These are phyloP conservation scores for Onychomys torridus DNA, from an alignment of 2,797 vertebrate species.

Conservation along the genomic window DNA sequence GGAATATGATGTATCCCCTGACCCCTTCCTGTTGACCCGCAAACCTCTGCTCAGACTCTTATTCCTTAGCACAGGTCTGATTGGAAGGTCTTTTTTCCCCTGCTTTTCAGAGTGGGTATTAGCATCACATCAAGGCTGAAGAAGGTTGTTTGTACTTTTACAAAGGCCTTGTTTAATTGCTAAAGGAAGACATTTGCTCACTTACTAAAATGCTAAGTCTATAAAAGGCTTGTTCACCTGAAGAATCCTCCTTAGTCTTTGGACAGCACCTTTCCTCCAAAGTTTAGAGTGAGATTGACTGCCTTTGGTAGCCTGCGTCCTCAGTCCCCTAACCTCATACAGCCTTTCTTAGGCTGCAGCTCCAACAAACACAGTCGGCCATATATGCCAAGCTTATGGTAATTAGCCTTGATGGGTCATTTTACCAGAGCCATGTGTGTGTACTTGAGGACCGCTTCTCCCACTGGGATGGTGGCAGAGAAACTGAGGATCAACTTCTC, in stretches of 20 bases:
- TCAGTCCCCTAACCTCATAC: fast-evolving
- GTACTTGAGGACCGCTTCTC: neutral
- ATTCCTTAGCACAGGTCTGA: neutral
- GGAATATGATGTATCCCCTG: fast-evolving
- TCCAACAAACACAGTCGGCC: too few relatives aligned
- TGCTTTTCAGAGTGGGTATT: neutral
- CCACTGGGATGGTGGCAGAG: too few relatives aligned
- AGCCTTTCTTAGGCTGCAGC: fast-evolving
- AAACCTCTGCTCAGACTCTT: neutral
- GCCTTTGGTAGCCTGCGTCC: neutral
- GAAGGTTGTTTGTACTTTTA: neutral
- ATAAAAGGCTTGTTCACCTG: neutral
- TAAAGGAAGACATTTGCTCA: neutral
- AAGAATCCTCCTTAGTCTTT: neutral
- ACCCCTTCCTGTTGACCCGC: neutral
- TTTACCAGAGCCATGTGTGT: neutral
- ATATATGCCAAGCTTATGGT: neutral
- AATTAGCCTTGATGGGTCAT: too few relatives aligned
- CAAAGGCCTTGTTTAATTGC: neutral
- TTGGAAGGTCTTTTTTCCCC: neutral
- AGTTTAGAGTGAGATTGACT: neutral
- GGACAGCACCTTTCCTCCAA: neutral
- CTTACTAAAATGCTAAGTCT: neutral
- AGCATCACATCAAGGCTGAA: neutral
- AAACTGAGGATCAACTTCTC: neutral